Percentiles rank a stretch among this genome's conserved stretches.
phyloP scores from a whole-genome alignment of 2,888 invertebrate genomes.

The Andrena chrysosceles region DNA sequence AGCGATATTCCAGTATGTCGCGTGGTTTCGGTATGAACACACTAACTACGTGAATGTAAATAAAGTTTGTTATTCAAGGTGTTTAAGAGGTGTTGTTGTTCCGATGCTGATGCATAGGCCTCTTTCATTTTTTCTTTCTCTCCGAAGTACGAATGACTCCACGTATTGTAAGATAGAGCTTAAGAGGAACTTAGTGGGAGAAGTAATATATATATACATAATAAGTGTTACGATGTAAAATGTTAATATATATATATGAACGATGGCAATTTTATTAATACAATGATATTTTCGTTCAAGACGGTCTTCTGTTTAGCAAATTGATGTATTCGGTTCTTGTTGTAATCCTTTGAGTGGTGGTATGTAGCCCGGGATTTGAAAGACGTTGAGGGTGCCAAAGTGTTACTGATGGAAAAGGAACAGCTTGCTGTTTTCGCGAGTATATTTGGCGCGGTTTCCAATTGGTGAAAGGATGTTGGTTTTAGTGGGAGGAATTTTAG shows the following conservation, averaged over 20 bases:
- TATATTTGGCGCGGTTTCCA: no score
- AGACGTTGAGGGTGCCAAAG: background rate
- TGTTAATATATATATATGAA: constrained; percentile 53
- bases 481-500: no score
- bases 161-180: constrained; percentile 46
- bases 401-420: background rate
- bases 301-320: constrained; percentile 10
- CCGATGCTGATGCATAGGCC: constrained; percentile 43
- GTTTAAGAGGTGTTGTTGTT: constrained; percentile 56
- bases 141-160: constrained; percentile 37
- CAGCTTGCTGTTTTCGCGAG: no score
- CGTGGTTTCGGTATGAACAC: constrained; percentile 76
- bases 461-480: no score
- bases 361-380: no score
- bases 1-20: constrained; percentile 59
- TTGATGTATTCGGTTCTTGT: background rate
- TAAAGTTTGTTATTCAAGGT: constrained; percentile 82
- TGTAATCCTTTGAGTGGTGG: constrained; percentile 17
- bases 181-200: constrained; percentile 49
- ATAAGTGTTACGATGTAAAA: constrained; percentile 55
- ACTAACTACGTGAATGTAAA: constrained; percentile 80
- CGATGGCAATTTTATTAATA: constrained; percentile 55
- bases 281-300: constrained; percentile 55
- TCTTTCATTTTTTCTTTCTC: constrained; percentile 21
- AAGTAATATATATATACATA: constrained; percentile 45